phyloP scores from a whole-genome alignment of 2,888 invertebrate genomes.

The Malachius bipustulatus region DNA sequence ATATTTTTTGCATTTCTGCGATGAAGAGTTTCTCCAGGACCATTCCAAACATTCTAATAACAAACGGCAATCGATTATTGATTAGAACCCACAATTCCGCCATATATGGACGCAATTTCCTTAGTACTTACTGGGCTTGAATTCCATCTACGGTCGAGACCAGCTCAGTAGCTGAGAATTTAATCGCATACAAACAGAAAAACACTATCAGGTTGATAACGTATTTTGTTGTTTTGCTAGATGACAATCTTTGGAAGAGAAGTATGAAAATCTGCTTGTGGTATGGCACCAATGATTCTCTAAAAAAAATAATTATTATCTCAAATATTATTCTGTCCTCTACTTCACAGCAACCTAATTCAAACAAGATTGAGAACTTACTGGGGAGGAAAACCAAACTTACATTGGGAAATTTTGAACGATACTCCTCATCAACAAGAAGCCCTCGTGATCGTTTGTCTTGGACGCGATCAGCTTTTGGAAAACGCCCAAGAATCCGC shows the following conservation, averaged over 20 bases:
- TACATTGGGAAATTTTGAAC: conserved; percentile 72
- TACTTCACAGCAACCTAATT: too few species aligned
- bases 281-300: conserved; percentile 60
- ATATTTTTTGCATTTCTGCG: conserved; percentile 76
- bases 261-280: conserved; percentile 81
- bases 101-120: conserved; percentile 1
- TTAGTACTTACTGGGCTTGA: conserved; percentile 59
- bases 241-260: conserved; percentile 85
- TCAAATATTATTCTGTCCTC: too few species aligned
- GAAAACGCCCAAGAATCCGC: conserved; percentile 82
- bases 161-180: conserved; percentile 63
- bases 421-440: conserved; percentile 77
- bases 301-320: conserved; percentile 33
- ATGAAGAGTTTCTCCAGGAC: conserved; percentile 82
- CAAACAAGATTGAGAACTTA: conserved; percentile 4
- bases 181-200: conserved; percentile 74
- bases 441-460: conserved; percentile 92
- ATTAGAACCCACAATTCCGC: too few species aligned
- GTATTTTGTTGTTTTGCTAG: conserved; percentile 91
- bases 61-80: conserved; percentile 11
- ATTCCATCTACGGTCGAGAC: conserved; percentile 74
- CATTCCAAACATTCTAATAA: conserved; percentile 84
- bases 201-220: conserved; percentile 84
- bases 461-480: conserved; percentile 94
- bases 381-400: conserved; percentile 32